A percentile compares a stretch with the other conserved stretches of the same genome.
phyloP scores from a whole-genome alignment of 2,797 vertebrate genomes.

The Kryptolebias ocellatus region DNA sequence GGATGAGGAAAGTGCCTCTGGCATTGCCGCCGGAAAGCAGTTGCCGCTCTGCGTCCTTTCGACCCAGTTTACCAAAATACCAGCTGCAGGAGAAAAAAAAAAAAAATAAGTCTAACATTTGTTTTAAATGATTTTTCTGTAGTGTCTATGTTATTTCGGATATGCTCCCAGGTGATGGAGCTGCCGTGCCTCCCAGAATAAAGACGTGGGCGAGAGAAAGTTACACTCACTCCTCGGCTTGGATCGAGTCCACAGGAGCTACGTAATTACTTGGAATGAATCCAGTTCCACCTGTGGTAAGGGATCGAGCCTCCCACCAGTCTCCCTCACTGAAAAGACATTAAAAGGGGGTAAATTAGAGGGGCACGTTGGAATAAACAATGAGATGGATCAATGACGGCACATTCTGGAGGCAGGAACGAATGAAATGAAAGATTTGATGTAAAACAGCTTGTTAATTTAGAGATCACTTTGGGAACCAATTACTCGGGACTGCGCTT shows the following conservation, averaged over 20 bases:
- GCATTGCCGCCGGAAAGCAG: slow-evolving; percentile 96
- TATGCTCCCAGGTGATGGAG: slow-evolving; percentile 24
- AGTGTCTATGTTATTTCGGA: slow-evolving; percentile 38
- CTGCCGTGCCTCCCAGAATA: slow-evolving; percentile 4
- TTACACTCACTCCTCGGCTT: slow-evolving; percentile 95
- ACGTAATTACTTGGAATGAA: slow-evolving; percentile 99
- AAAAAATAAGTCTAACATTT: neutral
- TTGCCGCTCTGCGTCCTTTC: slow-evolving; percentile 98
- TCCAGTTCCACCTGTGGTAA: slow-evolving; percentile 96
- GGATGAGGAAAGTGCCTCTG: slow-evolving; percentile 98
- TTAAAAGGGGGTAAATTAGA: slow-evolving; percentile 22
- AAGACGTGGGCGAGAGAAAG: slow-evolving; percentile 8
- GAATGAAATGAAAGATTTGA: slow-evolving; percentile 12
- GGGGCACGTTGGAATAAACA: slow-evolving; percentile 40
- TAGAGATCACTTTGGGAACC: neutral
- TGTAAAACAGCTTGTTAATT: slow-evolving; percentile 10
- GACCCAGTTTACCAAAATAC: slow-evolving; percentile 99
- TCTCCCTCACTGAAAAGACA: slow-evolving; percentile 91
- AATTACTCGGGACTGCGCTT: neutral
- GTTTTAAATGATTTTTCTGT: slow-evolving; percentile 13
- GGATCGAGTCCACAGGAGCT: slow-evolving; percentile 98
- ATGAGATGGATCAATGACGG: slow-evolving; percentile 17
- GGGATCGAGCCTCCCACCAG: slow-evolving; percentile 99
- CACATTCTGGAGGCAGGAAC: slow-evolving; percentile 36
- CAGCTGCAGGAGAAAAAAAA: slow-evolving; percentile 81